Conservation (phyloP, 2,797 vertebrate genomes). For the Scarus forsteni region DNA sequence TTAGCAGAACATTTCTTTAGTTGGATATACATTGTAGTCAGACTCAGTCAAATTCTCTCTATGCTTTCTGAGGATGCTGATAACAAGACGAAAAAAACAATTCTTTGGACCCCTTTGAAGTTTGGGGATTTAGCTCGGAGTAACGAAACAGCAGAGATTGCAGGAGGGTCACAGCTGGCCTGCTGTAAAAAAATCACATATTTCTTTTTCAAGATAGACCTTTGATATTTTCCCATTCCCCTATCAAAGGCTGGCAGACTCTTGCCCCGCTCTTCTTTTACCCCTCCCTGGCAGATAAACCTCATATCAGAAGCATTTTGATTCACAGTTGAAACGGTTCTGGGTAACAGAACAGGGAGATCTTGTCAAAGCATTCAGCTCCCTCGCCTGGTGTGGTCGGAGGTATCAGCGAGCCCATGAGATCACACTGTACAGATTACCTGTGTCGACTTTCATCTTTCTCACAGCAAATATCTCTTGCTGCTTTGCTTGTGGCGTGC, state of each 20-base stretch:
- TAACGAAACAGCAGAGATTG: conserved; percentile 30
- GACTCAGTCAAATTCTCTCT: neutral
- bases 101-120: neutral
- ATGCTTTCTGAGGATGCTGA: neutral
- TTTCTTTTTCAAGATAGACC: conserved; percentile 60
- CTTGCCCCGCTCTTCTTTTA: conserved; percentile 54
- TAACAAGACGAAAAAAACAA: neutral
- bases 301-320: conserved; percentile 76
- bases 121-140: conserved; percentile 18
- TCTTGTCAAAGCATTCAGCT: conserved; percentile 77
- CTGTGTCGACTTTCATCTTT: conserved; percentile 70
- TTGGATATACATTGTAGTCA: neutral
- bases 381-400: conserved; percentile 62
- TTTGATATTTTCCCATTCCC: conserved; percentile 75
- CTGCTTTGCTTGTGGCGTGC: conserved; percentile 60
- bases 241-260: conserved; percentile 71
- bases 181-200: conserved; percentile 27
- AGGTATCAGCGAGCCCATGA: conserved; percentile 63
- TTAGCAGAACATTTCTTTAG: neutral
- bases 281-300: conserved; percentile 66
- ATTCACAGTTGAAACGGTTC: conserved; percentile 75
- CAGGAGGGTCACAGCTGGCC: conserved; percentile 45
- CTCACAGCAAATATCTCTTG: conserved; percentile 55
- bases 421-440: conserved; percentile 74
- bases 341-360: conserved; percentile 68